Evolutionary conservation across 2,888 invertebrate genomes (phyloP), one percentile per base, ranked within the genome.

Genomic region (Drosophila mercatorum): DNA sequence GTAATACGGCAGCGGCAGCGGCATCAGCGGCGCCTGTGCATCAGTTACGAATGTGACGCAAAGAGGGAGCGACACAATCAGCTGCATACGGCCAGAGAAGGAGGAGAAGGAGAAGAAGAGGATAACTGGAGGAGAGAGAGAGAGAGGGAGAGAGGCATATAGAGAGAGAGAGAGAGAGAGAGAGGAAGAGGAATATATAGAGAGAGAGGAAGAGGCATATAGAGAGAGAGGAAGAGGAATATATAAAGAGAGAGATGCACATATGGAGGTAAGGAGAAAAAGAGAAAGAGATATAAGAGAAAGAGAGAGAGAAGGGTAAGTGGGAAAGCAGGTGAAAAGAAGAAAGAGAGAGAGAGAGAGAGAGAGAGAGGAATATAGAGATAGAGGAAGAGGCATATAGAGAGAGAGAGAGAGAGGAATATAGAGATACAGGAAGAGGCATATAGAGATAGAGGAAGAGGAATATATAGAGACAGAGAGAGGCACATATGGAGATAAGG

Each of bases 111-210:
- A 6, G 49, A 17, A 11, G 34, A 22, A 5, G 38, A 38, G 12
- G 2, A 17, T 6, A 31, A 5, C 3, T 10, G 17, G 17, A 1
- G 4, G n/a, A 0, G 31, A 7, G n/a, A 31, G 31, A 31, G n/a
- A 28, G 8, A 49, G 31, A 0, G 49, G n/a, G n/a, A 8, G 3
- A 22, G 12, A 14, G 4, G 4, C 4, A 38, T 6, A 2, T 34
- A 6, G 0, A 34, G 31, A 52, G 36, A 22, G 17, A 22, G 22
- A 10, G 2, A 41, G n/a, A 2, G 14, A 14, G 3, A n/a, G 4
- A 22, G 5, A 12, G 12, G 12, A 1, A 36, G 0, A 14, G 12
- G 0, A 2, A 17, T 1, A 34, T 2, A 14, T 0, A 0, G 49
- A 34, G n/a, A 8, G 3, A 22, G 12, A 22, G 2, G n/a, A 6